Evolutionary conservation across 1,140 invertebrate species (phyloP), one percentile per base, ranked within the genome.

Genomic region (Bombus haemorrhoidalis): DNA sequence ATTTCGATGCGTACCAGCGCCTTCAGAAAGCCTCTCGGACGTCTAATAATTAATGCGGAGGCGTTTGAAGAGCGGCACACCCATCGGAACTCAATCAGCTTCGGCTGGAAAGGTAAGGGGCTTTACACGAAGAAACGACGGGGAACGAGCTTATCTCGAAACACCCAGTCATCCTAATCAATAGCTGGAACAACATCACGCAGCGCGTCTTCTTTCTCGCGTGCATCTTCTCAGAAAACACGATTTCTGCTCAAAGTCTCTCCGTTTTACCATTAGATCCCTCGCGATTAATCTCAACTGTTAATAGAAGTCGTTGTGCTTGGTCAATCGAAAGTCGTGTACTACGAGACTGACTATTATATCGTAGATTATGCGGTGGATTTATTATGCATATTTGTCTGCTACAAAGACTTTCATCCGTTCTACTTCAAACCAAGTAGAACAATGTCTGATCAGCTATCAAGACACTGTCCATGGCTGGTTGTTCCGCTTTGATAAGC

Each of bases 31-130:
- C 78, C 78, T 69, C 72, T 68, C n/a, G 64, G 82, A 85, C 82
- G 74, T 62, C 73, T 87, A 85, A 91, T 92, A 91, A 92, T 92
- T 92, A 92, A 92, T 90, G 90, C 90, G 86, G 86, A 92, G 89
- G 91, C 90, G 89, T 91, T 66, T 88, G 89, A 91, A 88, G 84
- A 86, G 82, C 85, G 89, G 85, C 91, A 91, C 92, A 91, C 91
- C 92, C 89, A 91, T 91, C 91, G 87, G 90, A 92, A 92, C 91
- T 92, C 91, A 91, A 92, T 92, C 91, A 91, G 89, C 74, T 85
- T 76, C 53, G 74, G 86, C 39, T 86, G 83, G 71, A 81, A 88
- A 88, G 89, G 83, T 87, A 90, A 90, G 66, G 79, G 79, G 86
- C 83, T 90, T 90, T 89, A 81, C 87, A 64, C 78, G 53, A 47